Evolutionary conservation across 2,888 invertebrate species (phyloP), one percentile per base, ranked within the genome.

Genomic region (Eristalinus aeneus): DNA sequence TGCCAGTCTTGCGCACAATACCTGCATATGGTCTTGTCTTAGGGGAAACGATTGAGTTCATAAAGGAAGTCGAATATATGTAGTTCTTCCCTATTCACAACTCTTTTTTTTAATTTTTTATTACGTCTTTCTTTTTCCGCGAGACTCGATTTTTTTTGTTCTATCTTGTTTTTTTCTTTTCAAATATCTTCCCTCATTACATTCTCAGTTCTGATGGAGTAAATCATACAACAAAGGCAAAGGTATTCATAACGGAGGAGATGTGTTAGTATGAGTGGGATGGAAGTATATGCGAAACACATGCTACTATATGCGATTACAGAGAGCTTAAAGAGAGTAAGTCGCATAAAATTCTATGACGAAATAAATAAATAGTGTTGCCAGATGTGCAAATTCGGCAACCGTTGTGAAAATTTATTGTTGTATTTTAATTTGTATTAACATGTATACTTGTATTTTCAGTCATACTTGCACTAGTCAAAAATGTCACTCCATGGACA

Each of bases 1-100:
- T 23, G 9, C 54, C n/a, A 65, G 79, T 20, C 84, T 75, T 84
- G 84, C 84, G 84, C 84, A 84, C 27, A 67, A 65, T 53, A 20
- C 6, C 31, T 23, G 16, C 8, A 61, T 74, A 64, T 74, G 27
- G 32, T 60, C 53, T 11, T 27, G 27, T 53, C 16, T 58, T 56
- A 16, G 20, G 36, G 4, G 56, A 12, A 46, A 5, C 20, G 20
- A 54, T 8, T 32, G 32, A 22, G 65, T 23, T 12, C 22, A 54
- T 31, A 68, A 58, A 72, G 46, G 54, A 73, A 77, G 36, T 36
- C 12, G 6, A 74, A 64, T 12, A 39, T 10, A 54, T 12, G 32
- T 10, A 54, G 12, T 34, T 6, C 20, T 34, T n/a, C 12, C 31
- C 34, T 56, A 12, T 39, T 64, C 32, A 32, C 34, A 32, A 11